Percentiles rank a stretch among this genome's conserved stretches.
These are phyloP conservation scores for Phthorimaea operculella DNA, from an alignment of 1,140 invertebrate genomes.

Conservation along the genomic window DNA sequence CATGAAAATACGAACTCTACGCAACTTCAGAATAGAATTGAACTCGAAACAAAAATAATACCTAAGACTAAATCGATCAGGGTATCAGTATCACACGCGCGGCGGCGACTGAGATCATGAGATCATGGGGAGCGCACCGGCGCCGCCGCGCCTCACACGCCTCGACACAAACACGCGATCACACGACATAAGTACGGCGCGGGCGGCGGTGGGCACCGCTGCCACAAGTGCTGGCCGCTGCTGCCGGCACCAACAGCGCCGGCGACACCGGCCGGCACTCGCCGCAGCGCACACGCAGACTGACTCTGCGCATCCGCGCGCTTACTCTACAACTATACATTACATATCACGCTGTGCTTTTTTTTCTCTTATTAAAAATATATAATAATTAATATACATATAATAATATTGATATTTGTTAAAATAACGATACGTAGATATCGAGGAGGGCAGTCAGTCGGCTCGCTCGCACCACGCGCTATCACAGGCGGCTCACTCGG, in stretches of 20 bases:
- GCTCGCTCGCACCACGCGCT: conserved; percentile 39
- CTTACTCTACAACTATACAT: conserved; percentile 61
- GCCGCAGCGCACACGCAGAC: conserved; percentile 18
- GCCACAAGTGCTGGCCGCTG: conserved; percentile 12
- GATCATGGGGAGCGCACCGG: conserved; percentile 31
- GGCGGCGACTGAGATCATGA: conserved; percentile 57
- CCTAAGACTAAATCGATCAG: conserved; percentile 56
- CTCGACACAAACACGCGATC: conserved; percentile 22
- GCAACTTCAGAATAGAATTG: conserved; percentile 62
- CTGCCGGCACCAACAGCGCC: conserved; percentile 11
- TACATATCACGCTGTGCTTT: conserved; percentile 67
- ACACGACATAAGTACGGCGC: conserved; percentile 36
- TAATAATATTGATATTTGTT: conserved; percentile 67
- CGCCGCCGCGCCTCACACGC: conserved; percentile 34
- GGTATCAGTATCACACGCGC: conserved; percentile 55
- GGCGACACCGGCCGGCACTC: conserved; percentile 30
- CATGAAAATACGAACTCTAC: conserved; percentile 57
- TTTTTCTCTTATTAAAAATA: conserved; percentile 65
- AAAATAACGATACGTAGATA: conserved; percentile 64
- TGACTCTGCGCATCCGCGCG: conserved; percentile 21
- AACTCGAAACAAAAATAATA: conserved; percentile 64
- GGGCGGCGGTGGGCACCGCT: conserved; percentile 31
- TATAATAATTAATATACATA: conserved; percentile 64
- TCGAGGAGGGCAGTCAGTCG: conserved; percentile 61
- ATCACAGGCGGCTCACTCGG: conserved; percentile 51